Evolutionary conservation across 2,888 invertebrate species (phyloP).

Genomic region (Andrena camellia): DNA sequence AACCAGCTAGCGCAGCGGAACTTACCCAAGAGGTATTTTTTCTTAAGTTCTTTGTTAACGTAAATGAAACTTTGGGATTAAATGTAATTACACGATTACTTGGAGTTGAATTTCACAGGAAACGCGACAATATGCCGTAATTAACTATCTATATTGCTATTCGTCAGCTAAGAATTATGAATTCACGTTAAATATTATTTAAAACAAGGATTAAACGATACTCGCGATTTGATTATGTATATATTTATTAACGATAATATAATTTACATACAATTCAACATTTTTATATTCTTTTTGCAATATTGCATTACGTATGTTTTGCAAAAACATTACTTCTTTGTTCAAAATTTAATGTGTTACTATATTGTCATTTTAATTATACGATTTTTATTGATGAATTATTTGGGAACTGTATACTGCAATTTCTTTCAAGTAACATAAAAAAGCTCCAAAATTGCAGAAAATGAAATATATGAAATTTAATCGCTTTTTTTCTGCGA

Average conservation of each 20-base stretch:
- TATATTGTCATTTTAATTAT: not conserved
- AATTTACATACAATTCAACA: not conserved
- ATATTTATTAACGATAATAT: not conserved
- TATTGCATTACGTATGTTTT: not conserved
- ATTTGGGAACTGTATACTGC: not conserved
- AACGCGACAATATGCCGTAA: no score
- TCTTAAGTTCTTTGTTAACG: not conserved
- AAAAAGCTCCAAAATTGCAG: not conserved
- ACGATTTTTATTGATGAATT: not conserved
- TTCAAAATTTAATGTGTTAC: no score
- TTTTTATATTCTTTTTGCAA: slow-evolving; percentile 19
- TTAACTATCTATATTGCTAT: no score
- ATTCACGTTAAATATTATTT: no score
- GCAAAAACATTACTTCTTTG: no score
- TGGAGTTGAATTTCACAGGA: not conserved
- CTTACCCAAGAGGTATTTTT: slow-evolving; percentile 85
- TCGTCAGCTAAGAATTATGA: no score
- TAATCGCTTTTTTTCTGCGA: slow-evolving; percentile 38
- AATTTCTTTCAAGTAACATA: not conserved
- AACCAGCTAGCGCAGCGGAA: slow-evolving; percentile 77
- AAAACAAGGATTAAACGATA: no score
- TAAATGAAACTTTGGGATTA: slow-evolving; percentile 15
- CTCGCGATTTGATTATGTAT: no score
- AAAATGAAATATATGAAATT: not conserved
- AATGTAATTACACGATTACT: not conserved